A percentile compares a stretch with the other conserved stretches of the same genome.
Conservation (phyloP, 2,888 invertebrate species). For the Tachystola acroxantha region DNA sequence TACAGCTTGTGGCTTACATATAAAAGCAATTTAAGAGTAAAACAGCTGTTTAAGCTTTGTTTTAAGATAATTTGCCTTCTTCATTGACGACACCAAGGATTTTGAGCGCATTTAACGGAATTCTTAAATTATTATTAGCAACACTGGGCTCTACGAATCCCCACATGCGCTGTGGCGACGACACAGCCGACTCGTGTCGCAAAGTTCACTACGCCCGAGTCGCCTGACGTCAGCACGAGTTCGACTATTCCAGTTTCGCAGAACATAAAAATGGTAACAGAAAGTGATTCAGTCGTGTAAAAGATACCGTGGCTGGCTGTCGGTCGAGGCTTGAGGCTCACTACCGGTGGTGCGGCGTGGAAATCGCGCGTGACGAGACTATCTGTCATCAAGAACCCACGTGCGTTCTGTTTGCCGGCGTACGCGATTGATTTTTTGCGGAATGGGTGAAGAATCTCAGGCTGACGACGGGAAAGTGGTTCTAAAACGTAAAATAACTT, state of each 20-base stretch:
- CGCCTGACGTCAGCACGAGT: conserved; percentile 40
- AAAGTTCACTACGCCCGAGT: conserved; percentile 13
- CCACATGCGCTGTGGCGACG: conserved; percentile 28
- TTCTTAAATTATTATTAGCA: too few relatives aligned
- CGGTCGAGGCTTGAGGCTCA: conserved; percentile 18
- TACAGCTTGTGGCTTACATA: too few relatives aligned
- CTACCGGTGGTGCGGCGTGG: conserved; percentile 20
- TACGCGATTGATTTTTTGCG: conserved; percentile 67
- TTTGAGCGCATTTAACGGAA: too few relatives aligned
- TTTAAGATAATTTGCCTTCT: too few relatives aligned
- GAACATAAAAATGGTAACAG: conserved; percentile 61
- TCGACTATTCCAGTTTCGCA: conserved; percentile 51
- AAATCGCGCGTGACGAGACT: conserved; percentile 14
- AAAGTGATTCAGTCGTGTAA: conserved; percentile 62
- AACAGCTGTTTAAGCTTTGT: too few relatives aligned
- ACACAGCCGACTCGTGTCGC: conserved; percentile 34
- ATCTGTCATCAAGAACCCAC: conserved; percentile 33
- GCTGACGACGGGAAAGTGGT: conserved; percentile 78
- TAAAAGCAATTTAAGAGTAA: too few relatives aligned
- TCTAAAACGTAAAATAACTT: conserved; percentile 88
- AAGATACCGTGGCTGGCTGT: conserved; percentile 39
- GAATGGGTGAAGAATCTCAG: conserved; percentile 69
- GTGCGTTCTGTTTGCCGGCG: conserved; percentile 53
- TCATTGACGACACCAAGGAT: too few relatives aligned
- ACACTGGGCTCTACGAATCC: conserved; percentile 13